phyloP scores from a whole-genome alignment of 2,113 vertebrate species.

The Leptobrachium leishanense region DNA sequence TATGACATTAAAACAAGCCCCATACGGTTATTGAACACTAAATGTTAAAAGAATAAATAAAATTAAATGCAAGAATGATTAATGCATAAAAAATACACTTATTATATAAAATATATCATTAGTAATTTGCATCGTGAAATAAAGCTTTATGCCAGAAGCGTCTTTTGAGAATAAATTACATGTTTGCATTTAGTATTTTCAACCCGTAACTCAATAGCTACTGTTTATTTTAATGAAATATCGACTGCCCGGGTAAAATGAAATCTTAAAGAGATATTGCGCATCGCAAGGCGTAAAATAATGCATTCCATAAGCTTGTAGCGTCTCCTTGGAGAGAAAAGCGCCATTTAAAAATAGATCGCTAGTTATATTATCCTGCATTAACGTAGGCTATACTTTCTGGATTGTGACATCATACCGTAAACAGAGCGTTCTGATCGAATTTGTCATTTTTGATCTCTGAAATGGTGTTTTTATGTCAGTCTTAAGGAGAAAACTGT shows the following conservation, averaged over 20 bases:
- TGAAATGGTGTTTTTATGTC: background rate
- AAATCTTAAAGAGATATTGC: background rate
- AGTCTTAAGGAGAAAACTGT: background rate
- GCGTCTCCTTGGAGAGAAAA: too few species aligned
- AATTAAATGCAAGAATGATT: background rate
- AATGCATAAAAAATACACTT: background rate
- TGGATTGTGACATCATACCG: background rate
- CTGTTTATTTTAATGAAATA: constrained; percentile 1
- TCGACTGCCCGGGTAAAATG: background rate
- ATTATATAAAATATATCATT: background rate
- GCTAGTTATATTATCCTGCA: too few species aligned
- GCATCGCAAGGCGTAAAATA: background rate
- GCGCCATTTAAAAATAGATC: too few species aligned
- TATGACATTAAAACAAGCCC: background rate
- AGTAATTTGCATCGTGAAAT: background rate
- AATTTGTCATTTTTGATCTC: background rate
- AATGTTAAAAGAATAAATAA: background rate
- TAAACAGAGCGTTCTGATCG: background rate
- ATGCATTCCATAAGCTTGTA: too few species aligned
- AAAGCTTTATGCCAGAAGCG: constrained; percentile 4
- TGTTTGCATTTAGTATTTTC: background rate
- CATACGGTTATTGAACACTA: background rate
- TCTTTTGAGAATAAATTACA: background rate
- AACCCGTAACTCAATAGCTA: background rate
- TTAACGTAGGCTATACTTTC: background rate